Evolutionary conservation across 2,797 vertebrate species (phyloP), one percentile per base, ranked within the genome.

Genomic region (Cossypha heuglini): DNA sequence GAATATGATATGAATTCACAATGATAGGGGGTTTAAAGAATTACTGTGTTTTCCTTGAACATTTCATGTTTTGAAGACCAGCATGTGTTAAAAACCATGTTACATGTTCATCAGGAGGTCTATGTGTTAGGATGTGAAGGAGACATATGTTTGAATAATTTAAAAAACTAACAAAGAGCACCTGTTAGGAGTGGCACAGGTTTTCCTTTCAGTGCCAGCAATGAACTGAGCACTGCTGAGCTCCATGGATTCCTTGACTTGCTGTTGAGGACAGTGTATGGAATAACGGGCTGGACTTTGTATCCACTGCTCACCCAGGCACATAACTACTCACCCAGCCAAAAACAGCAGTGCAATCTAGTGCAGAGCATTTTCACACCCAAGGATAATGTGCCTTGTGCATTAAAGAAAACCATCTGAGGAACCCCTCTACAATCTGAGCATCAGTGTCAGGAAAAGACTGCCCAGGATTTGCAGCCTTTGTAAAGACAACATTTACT

Each of bases 1-100:
- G 97, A 97, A 97, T 97, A 97, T 90, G 97, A 97, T 97, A 97
- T 95, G 97, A 98, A 98, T 98, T 97, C 97, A 94, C 96, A 97
- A 96, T 94, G 97, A 97, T 97, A 79, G 92, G 90, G 78, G 62
- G 83, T 86, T 96, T 94, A 95, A 97, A 97, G 94, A 94, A 97
- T 97, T 90, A 94, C 83, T 18, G 80, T 89, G 72, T 95, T 97
- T 97, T 92, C 89, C 88, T 96, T 97, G 95, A 97, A 93, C 96
- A 96, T 91, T 94, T 81, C 92, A 94, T 89, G 86, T 94, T 97
- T 86, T 91, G 91, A 80, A 96, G 86, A 96, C 89, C 84, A 93
- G 81, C 17, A 12, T 38, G 31, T 49, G 52, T 86, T 97, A 93
- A 94, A 81, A 90, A 51, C 45, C 51, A 48, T 12, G 33, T 43